These are phyloP conservation scores for Drosophila neonasuta DNA, from an alignment of 2,888 invertebrate genomes.

Conservation along the genomic window DNA sequence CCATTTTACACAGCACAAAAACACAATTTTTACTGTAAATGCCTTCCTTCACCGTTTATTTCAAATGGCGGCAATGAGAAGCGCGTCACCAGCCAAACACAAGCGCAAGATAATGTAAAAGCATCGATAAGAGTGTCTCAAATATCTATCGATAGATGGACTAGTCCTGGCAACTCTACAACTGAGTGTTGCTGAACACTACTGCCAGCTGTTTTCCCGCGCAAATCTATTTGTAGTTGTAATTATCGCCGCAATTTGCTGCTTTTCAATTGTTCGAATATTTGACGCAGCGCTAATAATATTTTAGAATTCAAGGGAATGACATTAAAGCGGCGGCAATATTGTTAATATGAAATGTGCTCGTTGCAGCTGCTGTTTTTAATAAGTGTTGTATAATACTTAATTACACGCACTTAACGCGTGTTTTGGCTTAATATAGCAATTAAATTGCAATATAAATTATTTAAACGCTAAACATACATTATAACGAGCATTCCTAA, in stretches of 20 bases:
- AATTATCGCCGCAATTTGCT: background rate
- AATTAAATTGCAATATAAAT: no score
- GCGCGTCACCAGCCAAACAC: conserved; percentile 53
- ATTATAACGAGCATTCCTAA: background rate
- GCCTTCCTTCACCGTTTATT: conserved; percentile 44
- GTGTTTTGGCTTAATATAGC: background rate
- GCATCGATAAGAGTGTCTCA: conserved; percentile 17
- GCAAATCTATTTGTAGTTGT: conserved; percentile 38
- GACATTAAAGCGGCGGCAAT: conserved; percentile 12
- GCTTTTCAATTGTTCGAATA: background rate
- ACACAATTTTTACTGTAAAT: conserved; percentile 10
- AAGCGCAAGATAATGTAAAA: conserved; percentile 35
- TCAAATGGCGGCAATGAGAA: conserved; percentile 67
- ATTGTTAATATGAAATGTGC: conserved; percentile 42
- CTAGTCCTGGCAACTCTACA: conserved; percentile 4
- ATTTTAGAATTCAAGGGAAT: background rate
- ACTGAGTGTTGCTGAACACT: conserved; percentile 30
- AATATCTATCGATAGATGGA: conserved; percentile 30
- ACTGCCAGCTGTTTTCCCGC: conserved; percentile 55
- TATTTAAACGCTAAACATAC: background rate
- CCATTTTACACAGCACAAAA: conserved; percentile 59
- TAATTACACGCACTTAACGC: background rate
- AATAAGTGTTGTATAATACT: conserved; percentile 37
- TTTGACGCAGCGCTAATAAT: background rate
- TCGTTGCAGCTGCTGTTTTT: conserved; percentile 51